Evolutionary conservation across 2,113 vertebrate species (phyloP), one percentile per base, ranked within the genome.

Genomic region (Rhineura floridana): DNA sequence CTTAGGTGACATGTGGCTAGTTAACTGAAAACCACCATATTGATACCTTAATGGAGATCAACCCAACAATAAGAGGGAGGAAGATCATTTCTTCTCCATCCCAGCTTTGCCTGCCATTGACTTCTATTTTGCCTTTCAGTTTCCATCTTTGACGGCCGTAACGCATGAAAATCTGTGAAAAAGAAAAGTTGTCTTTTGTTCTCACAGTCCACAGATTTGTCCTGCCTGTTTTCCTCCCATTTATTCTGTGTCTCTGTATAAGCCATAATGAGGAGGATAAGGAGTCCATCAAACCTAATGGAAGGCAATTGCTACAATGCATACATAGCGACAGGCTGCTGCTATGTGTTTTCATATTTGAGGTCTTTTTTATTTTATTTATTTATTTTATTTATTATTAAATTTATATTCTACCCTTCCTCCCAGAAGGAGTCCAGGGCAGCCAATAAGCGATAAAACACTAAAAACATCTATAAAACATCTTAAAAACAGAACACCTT

Each of bases 61-160:
- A 96, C 33, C 98, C 98, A 1, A 97, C 96, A 87, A 99, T 97
- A 87, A 99, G 97, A 17, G 99, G 99, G 93, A 98, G 96, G 92
- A 99, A 99, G 88, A 99, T 93, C 94, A 97, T 98, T 92, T 99
- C 98, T 52, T 99, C 99, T 89, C 98, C 98, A 0, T 99, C 99
- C 99, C 99, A 99, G 91, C 98, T 99, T 93, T 99, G 99, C 86
- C 98, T 98, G 94, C 98, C 99, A 39, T 99, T 99, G n/a, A 98
- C 97, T 95, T 99, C 99, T 87, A 99, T 99, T 93, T 96, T 98
- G 75, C 99, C 99, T 94, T 98, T 99, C 87, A 99, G 95, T 94
- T 99, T 99, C 99, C 99, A 99, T 13, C 98, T 95, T 96, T 99
- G 99, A 10, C 98, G 98, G 36, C 99, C 99, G 0, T 99, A 99